These are phyloP conservation scores for Parnassius orleans DNA, from an alignment of 2,888 invertebrate genomes.

Conservation along the genomic window DNA sequence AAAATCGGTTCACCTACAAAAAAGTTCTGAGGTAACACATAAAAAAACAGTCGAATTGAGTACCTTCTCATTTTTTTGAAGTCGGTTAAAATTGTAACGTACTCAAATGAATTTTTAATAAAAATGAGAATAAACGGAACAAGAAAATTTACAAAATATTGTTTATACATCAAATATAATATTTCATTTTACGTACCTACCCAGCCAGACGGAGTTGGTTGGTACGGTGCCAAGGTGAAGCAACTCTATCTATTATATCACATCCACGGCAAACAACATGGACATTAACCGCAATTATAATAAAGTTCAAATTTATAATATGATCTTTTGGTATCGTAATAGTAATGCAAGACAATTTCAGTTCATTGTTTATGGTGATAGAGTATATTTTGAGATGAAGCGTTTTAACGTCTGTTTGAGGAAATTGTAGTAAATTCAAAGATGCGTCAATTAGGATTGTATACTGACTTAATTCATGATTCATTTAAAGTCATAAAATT, in stretches of 20 bases:
- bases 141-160: background rate
- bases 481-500: background rate
- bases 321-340: background rate
- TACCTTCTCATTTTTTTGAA: too few species aligned
- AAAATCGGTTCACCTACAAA: too few species aligned
- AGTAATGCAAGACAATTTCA: background rate
- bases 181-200: conserved; percentile 14
- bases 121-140: background rate
- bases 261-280: conserved; percentile 27
- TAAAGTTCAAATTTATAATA: conserved; percentile 12
- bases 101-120: background rate
- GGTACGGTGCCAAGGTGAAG: conserved; percentile 36
- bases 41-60: too few species aligned
- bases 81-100: too few species aligned
- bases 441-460: conserved; percentile 13
- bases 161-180: conserved; percentile 2
- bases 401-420: conserved; percentile 21
- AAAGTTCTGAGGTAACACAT: too few species aligned
- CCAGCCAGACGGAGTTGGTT: conserved; percentile 35
- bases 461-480: conserved; percentile 2
- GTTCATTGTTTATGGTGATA: conserved; percentile 5
- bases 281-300: conserved; percentile 26
- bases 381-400: conserved; percentile 7
- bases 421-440: conserved; percentile 35
- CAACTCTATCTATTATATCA: conserved; percentile 31